phyloP scores from a whole-genome alignment of 2,888 invertebrate species.

The Cerceris rybyensis region DNA sequence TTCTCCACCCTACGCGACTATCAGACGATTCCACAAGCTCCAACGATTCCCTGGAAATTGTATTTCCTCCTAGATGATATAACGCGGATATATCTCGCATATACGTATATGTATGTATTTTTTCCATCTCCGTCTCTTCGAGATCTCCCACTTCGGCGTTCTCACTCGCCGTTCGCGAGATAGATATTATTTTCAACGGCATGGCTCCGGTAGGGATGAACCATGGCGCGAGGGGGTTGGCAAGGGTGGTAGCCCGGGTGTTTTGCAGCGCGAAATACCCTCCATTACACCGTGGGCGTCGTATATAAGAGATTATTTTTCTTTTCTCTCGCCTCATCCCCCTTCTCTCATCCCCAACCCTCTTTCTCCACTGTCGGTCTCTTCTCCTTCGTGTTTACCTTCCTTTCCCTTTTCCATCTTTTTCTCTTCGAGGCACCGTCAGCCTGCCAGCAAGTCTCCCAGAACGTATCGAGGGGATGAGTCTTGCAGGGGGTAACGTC shows the following conservation, averaged over 20 bases:
- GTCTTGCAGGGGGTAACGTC: constrained; percentile 35
- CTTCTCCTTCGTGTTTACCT: constrained; percentile 47
- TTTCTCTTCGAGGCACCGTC: constrained; percentile 45
- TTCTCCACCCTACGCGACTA: constrained; percentile 34
- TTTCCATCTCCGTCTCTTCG: constrained; percentile 25
- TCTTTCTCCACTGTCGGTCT: constrained; percentile 8
- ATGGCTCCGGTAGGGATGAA: constrained; percentile 62
- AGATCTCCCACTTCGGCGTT: constrained; percentile 34
- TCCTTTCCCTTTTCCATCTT: constrained; percentile 37
- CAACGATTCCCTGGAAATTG: constrained; percentile 52
- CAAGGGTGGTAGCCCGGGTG: constrained; percentile 69
- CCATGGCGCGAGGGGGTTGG: constrained; percentile 54
- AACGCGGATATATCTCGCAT: constrained; percentile 58
- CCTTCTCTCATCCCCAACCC: constrained; percentile 20
- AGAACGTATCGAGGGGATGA: constrained; percentile 31
- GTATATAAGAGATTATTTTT: constrained; percentile 78
- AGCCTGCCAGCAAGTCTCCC: constrained; percentile 61
- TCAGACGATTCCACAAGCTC: constrained; percentile 22
- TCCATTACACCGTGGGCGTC: constrained; percentile 78
- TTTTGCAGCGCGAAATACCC: constrained; percentile 80
- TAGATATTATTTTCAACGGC: constrained; percentile 77
- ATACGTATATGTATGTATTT: constrained; percentile 26
- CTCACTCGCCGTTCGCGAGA: constrained; percentile 60
- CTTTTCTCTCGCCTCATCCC: constrained; percentile 66
- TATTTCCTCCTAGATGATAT: constrained; percentile 52